Evolutionary conservation across 2,797 vertebrate species (phyloP).

Genomic region (Macroramphosus scolopax): DNA sequence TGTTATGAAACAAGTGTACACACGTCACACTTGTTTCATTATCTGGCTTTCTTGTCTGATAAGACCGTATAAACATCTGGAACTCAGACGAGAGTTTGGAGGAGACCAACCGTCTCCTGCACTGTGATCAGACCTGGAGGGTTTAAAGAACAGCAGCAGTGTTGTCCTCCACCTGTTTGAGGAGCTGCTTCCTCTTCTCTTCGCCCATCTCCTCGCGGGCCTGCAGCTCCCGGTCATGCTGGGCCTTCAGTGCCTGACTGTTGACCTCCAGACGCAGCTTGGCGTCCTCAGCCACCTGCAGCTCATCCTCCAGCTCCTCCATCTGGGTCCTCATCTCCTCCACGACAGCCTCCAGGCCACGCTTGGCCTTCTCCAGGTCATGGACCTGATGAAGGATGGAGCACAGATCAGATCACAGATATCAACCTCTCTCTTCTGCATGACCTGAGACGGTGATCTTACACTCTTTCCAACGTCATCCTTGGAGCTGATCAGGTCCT

Average conservation of each 20-base stretch:
- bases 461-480: constrained; percentile 96
- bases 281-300: constrained; percentile 94
- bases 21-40: no score
- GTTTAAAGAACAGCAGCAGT: no score
- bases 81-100: no score
- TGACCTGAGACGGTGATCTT: constrained; percentile 50
- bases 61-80: no score
- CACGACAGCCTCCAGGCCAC: constrained; percentile 88
- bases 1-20: no score
- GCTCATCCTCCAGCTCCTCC: constrained; percentile 94
- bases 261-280: constrained; percentile 95
- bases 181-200: constrained; percentile 90
- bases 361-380: constrained; percentile 92
- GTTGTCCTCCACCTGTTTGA: constrained; percentile 81
- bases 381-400: constrained; percentile 81
- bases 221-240: constrained; percentile 91
- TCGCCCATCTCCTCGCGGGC: constrained; percentile 89
- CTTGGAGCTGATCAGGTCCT: constrained; percentile 97
- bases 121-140: background rate
- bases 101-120: no score
- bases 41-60: no score
- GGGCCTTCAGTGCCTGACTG: constrained; percentile 88
- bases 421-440: no score
- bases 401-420: background rate
- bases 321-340: constrained; percentile 95